Base-by-base conservation (phyloP, 1,140 invertebrate species). In the Eurosta solidaginis region DNA sequence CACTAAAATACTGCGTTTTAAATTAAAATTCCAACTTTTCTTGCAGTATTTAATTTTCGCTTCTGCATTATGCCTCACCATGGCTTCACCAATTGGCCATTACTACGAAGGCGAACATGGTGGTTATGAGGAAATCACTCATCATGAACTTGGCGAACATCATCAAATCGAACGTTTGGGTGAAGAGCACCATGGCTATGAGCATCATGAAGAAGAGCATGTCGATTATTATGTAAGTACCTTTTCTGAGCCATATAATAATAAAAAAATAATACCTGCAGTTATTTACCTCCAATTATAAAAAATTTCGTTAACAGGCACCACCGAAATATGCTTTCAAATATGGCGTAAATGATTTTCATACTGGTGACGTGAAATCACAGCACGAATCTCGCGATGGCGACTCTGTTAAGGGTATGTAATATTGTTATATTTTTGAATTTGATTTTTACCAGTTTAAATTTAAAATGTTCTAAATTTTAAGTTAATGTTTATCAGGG, bases 321-420 rank as follows among this genome's bases (percentile, higher is more conserved):
- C 87, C 88, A 22, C 89, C 89, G 45, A 89, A 89, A 80, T 90
- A 90, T 81, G 84, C 88, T 68, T 90, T 89, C 85, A 88, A 89
- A 81, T 90, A 90, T 79, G 89, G 89, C 29, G 90, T 91, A 20
- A 88, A 88, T 74, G 90, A 91, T 81, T 87, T 86, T 75, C 89
- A 89, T 83, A 91, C 88, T 81, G 89, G 91, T 33, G 90, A 91
- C 81, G 87, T 89, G 4, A 90, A 90, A 82, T 87, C 89, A 5
- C 89, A 90, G 84, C 88, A 89, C 79, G 90, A 90, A 84, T 88
- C 88, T 29, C 84, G 90, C 40, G 88, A 90, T 79, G 90, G 90
- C 5, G 90, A 90, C 81, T 88, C 88, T 27, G 89, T 90, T 78
- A 84, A 91, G 83, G 85, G 89, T 54, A 82, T 87, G 76, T 89